Base-by-base conservation (phyloP, 2,797 vertebrate species). In the Caiman crocodilus region DNA sequence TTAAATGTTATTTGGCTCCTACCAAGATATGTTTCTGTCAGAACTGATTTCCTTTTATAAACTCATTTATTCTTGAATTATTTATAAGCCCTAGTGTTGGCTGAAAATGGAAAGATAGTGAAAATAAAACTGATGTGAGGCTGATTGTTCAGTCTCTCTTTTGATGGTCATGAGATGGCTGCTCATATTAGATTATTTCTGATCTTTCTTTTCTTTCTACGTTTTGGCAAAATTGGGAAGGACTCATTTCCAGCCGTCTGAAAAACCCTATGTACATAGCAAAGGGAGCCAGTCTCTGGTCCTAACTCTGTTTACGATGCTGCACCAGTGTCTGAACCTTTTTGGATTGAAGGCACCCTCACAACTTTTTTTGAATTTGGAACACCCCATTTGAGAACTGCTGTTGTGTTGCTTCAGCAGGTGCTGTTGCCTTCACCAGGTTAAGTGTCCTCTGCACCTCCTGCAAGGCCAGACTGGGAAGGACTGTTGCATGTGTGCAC, bases 1-100 rank as follows among this genome's bases (percentile, higher is more conserved):
- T 73, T 79, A 89, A 89, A 79, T 84, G 55, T 84, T 79, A 78
- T 64, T 26, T 35, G 64, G 88, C 26, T 63, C 26, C 79, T 75
- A 32, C 21, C 74, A 84, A 78, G 32, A 56, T 59, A 76, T 28
- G 55, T 59, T 50, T 79, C 50, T 0, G 4, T 69, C 69, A 87
- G 76, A 92, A 95, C 65, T 88, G 3, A 88, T 94, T 92, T 82
- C 76, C 71, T 93, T 93, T 50, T 57, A 75, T 89, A 80, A 77
- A 59, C 63, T 84, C 92, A 87, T 42, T 95, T 86, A 75, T 76
- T 91, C 94, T 78, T 1, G 32, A 95, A 90, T 94, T 94, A 91
- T 50, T 90, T 79, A 94, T 88, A 83, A 56, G 23, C 61, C 85
- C 91, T 55, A 84, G 7, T 86, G 85, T 90, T 94, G 91, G 91